Evolutionary conservation across 1,140 invertebrate species (phyloP), one percentile per base, ranked within the genome.

Genomic region (Sitobion miscanthi): DNA sequence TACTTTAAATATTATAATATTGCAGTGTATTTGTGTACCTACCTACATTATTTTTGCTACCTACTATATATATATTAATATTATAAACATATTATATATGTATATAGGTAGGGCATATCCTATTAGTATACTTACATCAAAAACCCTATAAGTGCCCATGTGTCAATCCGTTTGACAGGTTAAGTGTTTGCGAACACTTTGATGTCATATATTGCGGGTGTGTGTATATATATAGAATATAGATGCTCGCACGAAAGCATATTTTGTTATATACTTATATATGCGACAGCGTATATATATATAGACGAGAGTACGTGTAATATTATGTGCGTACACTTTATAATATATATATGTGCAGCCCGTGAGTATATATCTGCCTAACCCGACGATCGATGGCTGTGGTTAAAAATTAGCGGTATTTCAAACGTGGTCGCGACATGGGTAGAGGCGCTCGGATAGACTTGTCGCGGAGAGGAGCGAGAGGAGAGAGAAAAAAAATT

Each of bases 91-190:
- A 25, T 25, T 14, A 20, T n/a, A n/a, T 30, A n/a, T 69, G n/a
- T 35, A 77, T 25, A 69, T 69, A n/a, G 4, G 47, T 49, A 3
- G 42, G 86, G 23, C 9, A 45, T 25, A 25, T 77, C 62, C 38
- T 85, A 35, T 49, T 35, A 88, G 87, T 54, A 45, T 86, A 25
- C 30, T 52, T 52, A n/a, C 25, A 54, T 54, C 47, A 42, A 52
- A 35, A 88, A 54, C 49, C 17, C 49, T 54, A 11, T 57, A 90
- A 57, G 88, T 90, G 35, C 38, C 88, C 21, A 25, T 30, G 35
- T 57, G 88, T 90, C 88, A 57, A 57, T 90, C 52, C 35, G 6
- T 62, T 35, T 54, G 88, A 90, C 88, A 90, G 52, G 54, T 57
- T 90, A 90, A 90, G 35, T 57, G 88, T 90, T 90, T 62, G 88